Percentiles rank a stretch among this genome's conserved stretches.
These are phyloP conservation scores for cat (Felis catus) DNA, from an alignment of 2,113 vertebrate species.

Conservation along the genomic window DNA sequence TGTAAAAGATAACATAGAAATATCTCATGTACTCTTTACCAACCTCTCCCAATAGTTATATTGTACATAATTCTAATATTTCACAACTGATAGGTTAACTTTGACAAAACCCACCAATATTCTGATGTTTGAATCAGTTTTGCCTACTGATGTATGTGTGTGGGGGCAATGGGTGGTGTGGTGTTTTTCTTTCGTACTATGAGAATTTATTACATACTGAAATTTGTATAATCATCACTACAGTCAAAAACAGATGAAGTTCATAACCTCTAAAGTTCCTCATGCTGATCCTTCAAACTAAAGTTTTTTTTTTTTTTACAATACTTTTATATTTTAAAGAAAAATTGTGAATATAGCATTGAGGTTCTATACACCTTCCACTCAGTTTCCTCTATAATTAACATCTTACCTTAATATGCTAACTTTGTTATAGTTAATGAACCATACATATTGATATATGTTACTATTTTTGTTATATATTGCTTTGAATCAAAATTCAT, in stretches of 20 bases:
- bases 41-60: background rate
- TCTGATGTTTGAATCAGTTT: background rate
- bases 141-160: background rate
- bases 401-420: background rate
- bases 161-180: background rate
- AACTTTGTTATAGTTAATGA: background rate
- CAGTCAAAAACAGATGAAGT: background rate
- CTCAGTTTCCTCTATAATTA: background rate
- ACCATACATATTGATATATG: background rate
- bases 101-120: background rate
- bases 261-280: background rate
- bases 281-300: background rate
- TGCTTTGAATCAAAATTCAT: background rate
- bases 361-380: background rate
- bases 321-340: background rate
- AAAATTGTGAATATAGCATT: background rate
- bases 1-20: background rate
- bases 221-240: background rate
- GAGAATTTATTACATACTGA: background rate
- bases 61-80: background rate
- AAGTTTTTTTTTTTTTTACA: background rate
- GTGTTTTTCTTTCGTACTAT: background rate
- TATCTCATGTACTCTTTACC: background rate
- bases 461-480: background rate
- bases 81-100: background rate